A percentile compares a stretch with the other conserved stretches of the same genome.
These are phyloP conservation scores for Phyllopteryx taeniolatus DNA, from an alignment of 2,113 vertebrate genomes.

Conservation along the genomic window DNA sequence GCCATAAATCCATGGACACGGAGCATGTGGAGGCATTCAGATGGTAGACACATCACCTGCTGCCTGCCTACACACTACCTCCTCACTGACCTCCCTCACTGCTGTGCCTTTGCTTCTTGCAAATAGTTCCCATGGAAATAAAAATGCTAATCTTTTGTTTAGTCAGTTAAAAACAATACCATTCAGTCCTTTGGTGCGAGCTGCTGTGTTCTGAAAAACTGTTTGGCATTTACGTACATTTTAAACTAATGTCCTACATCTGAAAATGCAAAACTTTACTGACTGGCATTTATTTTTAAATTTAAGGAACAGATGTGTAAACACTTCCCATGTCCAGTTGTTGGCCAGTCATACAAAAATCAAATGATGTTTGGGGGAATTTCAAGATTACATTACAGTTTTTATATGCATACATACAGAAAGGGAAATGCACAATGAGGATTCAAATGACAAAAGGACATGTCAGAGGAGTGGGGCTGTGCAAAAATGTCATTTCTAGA, in stretches of 20 bases:
- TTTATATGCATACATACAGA: no score
- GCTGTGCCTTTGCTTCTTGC: constrained; percentile 52
- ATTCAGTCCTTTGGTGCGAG: constrained; percentile 16
- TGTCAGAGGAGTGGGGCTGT: no score
- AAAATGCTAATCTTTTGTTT: constrained; percentile 27
- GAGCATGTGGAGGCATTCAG: constrained; percentile 69
- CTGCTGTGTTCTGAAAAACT: neutral
- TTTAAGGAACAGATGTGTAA: no score
- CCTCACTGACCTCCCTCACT: constrained; percentile 40
- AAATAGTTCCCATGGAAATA: constrained; percentile 66
- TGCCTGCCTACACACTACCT: constrained; percentile 49
- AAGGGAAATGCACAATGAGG: no score
- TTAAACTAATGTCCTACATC: constrained; percentile 6
- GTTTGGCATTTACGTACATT: neutral
- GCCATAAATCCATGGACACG: constrained; percentile 62
- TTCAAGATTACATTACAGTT: no score
- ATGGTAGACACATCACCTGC: constrained; percentile 60
- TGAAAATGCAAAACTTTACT: constrained; percentile 11
- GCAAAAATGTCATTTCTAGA: no score
- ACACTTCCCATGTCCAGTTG: no score
- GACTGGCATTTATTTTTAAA: no score
- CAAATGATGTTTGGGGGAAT: no score
- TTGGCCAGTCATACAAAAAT: no score
- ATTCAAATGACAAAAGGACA: no score
- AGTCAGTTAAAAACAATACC: constrained; percentile 25